phyloP scores from a whole-genome alignment of 2,113 vertebrate genomes.

The Chlamydotis undulata region DNA sequence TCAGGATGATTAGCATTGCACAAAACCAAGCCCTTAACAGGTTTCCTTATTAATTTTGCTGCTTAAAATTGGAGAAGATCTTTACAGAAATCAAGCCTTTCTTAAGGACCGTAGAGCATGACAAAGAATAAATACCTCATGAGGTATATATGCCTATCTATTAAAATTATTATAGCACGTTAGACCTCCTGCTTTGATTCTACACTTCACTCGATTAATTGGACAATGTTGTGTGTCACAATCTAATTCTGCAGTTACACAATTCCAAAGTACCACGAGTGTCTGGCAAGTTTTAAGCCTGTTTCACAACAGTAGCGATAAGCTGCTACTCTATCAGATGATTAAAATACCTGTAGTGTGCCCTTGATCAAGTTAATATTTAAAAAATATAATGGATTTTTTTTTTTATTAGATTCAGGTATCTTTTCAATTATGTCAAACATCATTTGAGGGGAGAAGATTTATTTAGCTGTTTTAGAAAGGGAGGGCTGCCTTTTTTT shows the following conservation, averaged over 20 bases:
- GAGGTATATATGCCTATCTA: background rate
- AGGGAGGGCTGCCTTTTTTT: background rate
- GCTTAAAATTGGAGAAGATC: background rate
- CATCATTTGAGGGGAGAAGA: background rate
- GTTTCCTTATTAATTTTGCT: background rate
- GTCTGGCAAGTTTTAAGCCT: background rate
- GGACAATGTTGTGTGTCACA: background rate
- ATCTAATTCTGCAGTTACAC: background rate
- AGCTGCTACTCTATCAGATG: background rate
- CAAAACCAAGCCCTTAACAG: background rate
- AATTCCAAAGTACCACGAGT: background rate
- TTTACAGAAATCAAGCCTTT: background rate
- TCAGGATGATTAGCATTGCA: background rate
- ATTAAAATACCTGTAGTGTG: conserved; percentile 17
- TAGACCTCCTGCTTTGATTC: background rate
- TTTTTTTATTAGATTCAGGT: background rate
- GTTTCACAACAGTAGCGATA: conserved; percentile 15
- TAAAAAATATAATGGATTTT: background rate
- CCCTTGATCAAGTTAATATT: conserved; percentile 56
- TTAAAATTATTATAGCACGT: background rate
- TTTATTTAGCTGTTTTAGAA: background rate
- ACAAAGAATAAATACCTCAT: background rate
- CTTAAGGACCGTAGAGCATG: background rate
- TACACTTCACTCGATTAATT: background rate
- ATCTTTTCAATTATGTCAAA: background rate